Conservation (phyloP, 2,888 invertebrate genomes). For the Gandaritis pyraliata region DNA sequence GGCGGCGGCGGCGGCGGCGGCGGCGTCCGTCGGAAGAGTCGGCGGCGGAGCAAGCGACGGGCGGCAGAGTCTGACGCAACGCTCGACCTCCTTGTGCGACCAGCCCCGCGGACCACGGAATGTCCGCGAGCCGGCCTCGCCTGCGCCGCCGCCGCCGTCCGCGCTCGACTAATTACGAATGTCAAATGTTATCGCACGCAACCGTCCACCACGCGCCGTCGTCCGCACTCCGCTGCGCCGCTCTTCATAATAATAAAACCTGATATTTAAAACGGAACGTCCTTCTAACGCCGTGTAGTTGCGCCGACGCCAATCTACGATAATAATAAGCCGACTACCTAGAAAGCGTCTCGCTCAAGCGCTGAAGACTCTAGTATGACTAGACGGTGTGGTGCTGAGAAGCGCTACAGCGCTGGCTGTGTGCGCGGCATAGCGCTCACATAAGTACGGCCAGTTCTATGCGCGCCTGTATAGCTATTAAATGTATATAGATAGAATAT, state of each 20-base stretch:
- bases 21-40: slow-evolving; percentile 37
- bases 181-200: slow-evolving; percentile 85
- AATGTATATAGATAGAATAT: slow-evolving; percentile 85
- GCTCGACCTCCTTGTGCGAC: slow-evolving; percentile 78
- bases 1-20: slow-evolving; percentile 43
- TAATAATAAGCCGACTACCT: slow-evolving; percentile 82
- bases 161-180: slow-evolving; percentile 83
- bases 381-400: slow-evolving; percentile 56
- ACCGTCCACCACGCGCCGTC: slow-evolving; percentile 80
- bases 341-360: slow-evolving; percentile 70
- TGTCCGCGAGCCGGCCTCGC: slow-evolving; percentile 70
- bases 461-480: slow-evolving; percentile 85
- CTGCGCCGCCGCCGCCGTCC: slow-evolving; percentile 60
- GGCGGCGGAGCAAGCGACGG: slow-evolving; percentile 40
- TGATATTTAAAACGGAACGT: slow-evolving; percentile 85
- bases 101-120: slow-evolving; percentile 70
- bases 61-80: slow-evolving; percentile 56
- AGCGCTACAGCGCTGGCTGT: slow-evolving; percentile 72
- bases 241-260: slow-evolving; percentile 85
- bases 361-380: slow-evolving; percentile 52
- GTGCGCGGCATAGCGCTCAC: slow-evolving; percentile 77
- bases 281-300: slow-evolving; percentile 85
- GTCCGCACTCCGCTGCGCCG: slow-evolving; percentile 83
- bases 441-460: slow-evolving; percentile 85
- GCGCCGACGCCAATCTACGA: slow-evolving; percentile 85